A percentile compares a stretch with the other conserved stretches of the same genome.
Evolutionary conservation across 2,888 invertebrate genomes (phyloP).

Genomic region (Meiosimyza platycephala): DNA sequence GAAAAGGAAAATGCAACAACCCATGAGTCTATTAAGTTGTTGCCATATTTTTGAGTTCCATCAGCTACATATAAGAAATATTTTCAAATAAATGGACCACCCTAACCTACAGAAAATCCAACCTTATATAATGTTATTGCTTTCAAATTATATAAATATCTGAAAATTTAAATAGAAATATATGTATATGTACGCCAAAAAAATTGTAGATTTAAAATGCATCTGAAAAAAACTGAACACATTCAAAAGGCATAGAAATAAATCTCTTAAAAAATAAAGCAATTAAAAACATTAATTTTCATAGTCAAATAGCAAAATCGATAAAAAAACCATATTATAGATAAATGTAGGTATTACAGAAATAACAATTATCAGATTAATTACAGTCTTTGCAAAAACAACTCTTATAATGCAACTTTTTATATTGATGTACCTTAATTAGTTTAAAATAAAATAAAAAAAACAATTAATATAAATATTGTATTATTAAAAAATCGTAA

Average conservation of each 20-base stretch:
- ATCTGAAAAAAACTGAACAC: not conserved
- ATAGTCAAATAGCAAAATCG: conserved; percentile 5
- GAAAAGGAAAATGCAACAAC: too few relatives aligned
- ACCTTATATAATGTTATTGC: too few relatives aligned
- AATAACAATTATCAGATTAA: conserved; percentile 15
- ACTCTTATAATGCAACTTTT: conserved; percentile 39
- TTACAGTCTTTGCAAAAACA: conserved; percentile 23
- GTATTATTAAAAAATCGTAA: conserved; percentile 12
- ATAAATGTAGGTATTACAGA: not conserved
- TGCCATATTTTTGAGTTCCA: too few relatives aligned
- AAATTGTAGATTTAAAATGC: conserved; percentile 1
- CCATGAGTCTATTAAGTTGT: too few relatives aligned
- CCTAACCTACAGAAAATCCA: too few relatives aligned
- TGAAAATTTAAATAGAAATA: not conserved
- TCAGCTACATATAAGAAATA: too few relatives aligned
- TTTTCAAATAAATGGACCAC: too few relatives aligned
- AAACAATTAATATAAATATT: conserved; percentile 24
- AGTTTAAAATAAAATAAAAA: conserved; percentile 42
- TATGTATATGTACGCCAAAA: not conserved
- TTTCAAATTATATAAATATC: not conserved
- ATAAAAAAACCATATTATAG: not conserved
- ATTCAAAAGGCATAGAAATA: not conserved
- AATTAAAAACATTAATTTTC: conserved; percentile 3
- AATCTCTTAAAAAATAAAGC: not conserved
- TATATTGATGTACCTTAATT: conserved; percentile 50